Percentiles rank a stretch among this genome's conserved stretches.
Evolutionary conservation across 2,888 invertebrate genomes (phyloP).

Genomic region (Julus scandinavius): DNA sequence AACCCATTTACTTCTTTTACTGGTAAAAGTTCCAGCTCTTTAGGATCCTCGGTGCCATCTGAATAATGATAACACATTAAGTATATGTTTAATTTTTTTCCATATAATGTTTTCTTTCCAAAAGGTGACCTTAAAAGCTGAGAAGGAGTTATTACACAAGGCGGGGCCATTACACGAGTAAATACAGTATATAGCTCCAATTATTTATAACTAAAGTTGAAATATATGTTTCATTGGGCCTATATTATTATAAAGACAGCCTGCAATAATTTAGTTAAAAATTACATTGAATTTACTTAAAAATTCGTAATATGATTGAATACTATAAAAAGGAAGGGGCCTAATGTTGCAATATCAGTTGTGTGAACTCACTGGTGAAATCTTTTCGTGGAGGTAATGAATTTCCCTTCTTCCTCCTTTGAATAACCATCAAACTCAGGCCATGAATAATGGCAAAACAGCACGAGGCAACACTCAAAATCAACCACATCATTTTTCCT

Average conservation of each 20-base stretch:
- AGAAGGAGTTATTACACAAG: too few species aligned
- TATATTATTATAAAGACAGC: too few species aligned
- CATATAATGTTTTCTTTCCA: too few species aligned
- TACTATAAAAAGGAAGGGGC: background rate
- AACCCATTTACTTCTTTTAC: background rate
- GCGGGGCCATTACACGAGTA: too few species aligned
- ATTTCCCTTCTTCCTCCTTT: background rate
- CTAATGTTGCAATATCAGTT: background rate
- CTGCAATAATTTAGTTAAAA: background rate
- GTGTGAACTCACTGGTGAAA: background rate
- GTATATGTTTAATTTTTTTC: background rate
- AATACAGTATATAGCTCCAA: too few species aligned
- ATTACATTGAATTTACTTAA: background rate
- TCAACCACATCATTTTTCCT: background rate
- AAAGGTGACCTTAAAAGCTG: too few species aligned
- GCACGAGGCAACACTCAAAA: background rate
- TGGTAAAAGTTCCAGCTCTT: background rate
- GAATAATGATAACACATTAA: background rate
- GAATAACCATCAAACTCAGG: background rate
- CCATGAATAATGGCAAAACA: background rate
- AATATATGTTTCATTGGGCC: too few species aligned
- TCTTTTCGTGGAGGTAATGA: background rate
- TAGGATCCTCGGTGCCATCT: background rate
- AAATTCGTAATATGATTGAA: background rate
- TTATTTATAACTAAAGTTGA: too few species aligned